Evolutionary conservation across 2,797 vertebrate genomes (phyloP), one percentile per base, ranked within the genome.

Genomic region (Epinephelus awoara): DNA sequence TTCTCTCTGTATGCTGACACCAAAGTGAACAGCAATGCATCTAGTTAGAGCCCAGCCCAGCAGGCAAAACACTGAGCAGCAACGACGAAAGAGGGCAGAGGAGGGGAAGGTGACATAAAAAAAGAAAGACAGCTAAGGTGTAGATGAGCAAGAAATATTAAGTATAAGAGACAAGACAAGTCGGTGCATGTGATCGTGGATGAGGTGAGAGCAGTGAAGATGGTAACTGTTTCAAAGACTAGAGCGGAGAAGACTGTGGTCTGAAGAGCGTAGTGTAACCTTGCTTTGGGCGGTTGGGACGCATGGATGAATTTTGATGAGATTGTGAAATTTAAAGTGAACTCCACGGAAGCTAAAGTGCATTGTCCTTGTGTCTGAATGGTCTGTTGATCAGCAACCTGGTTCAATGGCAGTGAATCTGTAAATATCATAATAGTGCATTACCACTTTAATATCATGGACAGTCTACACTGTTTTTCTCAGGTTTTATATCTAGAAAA

Each of bases 341-440:
- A 85, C 54, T 74, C 76, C 68, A 58, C 62, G 67, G 61, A 85
- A 79, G 72, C 75, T 55, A 19, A 50, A 78, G 61, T 63, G 21
- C 61, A 19, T 81, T 63, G 87, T 85, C 87, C 85, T 88, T 82
- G 80, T 82, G 64, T 76, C 51, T 69, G 58, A 68, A 70, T 18
- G 71, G 42, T 80, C 63, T 51, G 63, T 68, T 75, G 74, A 72
- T 79, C 72, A 49, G 44, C 42, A 21, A 57, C 29, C 27, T 34
- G 71, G 18, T 73, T 83, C 19, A 63, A 52, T 10, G 11, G 64
- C 66, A 71, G 49, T 34, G 52, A 80, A 57, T 71, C 34, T 69
- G 42, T 73, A 70, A 85, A 67, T 67, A 21, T n/a, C 54, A 64
- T 23, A 55, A 69, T 49, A 59, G 76, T 3, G 23, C 76, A 84